phyloP scores from a whole-genome alignment of 2,113 vertebrate genomes.

The Pteruthius melanotis region DNA sequence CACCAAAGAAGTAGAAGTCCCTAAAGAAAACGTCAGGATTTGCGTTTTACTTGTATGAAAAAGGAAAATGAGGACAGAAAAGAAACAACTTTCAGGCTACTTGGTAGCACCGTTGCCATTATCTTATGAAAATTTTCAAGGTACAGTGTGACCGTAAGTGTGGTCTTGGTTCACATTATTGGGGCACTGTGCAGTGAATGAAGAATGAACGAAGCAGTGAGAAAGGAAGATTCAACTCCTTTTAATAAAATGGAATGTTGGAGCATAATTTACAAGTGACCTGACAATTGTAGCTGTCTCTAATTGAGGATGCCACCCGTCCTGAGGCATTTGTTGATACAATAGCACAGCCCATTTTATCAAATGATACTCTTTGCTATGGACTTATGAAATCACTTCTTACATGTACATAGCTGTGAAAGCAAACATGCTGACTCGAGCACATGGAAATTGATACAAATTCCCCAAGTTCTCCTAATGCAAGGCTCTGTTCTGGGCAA shows the following conservation, averaged over 20 bases:
- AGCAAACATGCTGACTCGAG: not conserved
- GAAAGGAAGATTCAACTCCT: not conserved
- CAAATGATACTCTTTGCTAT: not conserved
- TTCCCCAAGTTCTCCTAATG: not conserved
- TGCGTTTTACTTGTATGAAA: not conserved
- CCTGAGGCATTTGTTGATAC: not conserved
- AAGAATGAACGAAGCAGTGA: not conserved
- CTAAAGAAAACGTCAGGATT: not conserved
- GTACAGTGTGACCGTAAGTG: not conserved
- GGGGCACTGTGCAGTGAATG: too few relatives aligned
- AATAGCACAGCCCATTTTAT: not conserved
- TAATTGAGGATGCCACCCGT: not conserved
- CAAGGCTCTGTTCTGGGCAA: not conserved
- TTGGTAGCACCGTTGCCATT: not conserved
- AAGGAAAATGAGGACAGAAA: not conserved
- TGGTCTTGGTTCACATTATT: not conserved
- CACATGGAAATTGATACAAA: not conserved
- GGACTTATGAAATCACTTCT: not conserved
- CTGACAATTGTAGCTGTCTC: not conserved
- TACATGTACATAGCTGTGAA: not conserved
- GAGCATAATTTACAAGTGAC: not conserved
- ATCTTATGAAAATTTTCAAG: not conserved
- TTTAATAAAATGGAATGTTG: not conserved
- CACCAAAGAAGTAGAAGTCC: not conserved
- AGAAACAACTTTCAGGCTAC: not conserved